Evolutionary conservation across 2,797 vertebrate genomes (phyloP), one percentile per base, ranked within the genome.

Genomic region (Phrynocephalus guinanensis): DNA sequence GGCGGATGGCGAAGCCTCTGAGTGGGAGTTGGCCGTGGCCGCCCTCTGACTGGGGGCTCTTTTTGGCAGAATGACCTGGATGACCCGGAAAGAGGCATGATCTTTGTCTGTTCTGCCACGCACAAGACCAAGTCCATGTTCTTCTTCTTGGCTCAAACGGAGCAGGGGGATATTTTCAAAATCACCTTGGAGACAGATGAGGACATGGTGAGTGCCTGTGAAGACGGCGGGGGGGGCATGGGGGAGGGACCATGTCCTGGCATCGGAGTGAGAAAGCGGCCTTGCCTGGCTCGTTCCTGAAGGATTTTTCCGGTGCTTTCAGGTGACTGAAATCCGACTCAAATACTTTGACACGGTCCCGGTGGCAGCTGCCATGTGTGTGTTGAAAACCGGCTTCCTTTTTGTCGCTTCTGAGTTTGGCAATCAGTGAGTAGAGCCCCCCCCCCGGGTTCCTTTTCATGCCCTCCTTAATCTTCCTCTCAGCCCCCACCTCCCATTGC

Each of bases 51-150:
- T 33, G 26, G 15, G 15, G 26, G 44, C 88, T 88, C 81, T 48
- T 24, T 86, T 30, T 91, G 3, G 79, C 94, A 99, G 99, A 99
- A 99, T 88, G 99, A 99, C 93, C 95, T 99, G 95, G 99, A 99
- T 87, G 99, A 99, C 93, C 99, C 99, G 1, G 99, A 99, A 94
- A 97, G 99, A 75, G 99, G 99, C 88, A 99, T 99, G 99, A 99
- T 99, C 93, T 99, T 99, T 91, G 99, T 99, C 91, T 99, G 99
- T 95, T 99, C 99, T 83, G 99, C 99, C 63, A 99, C 99, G 2
- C 99, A 99, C 96, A 99, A 99, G 96, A 99, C 99, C 95, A 99
- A 99, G 93, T 98, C 99, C 50, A 99, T 99, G 99, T 99, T 99
- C 96, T 99, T 99, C 95, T 99, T 99, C 96, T 95, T 99, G 96